Evolutionary conservation across 2,113 vertebrate species (phyloP).

Genomic region (Phalacrocorax brasilianus): DNA sequence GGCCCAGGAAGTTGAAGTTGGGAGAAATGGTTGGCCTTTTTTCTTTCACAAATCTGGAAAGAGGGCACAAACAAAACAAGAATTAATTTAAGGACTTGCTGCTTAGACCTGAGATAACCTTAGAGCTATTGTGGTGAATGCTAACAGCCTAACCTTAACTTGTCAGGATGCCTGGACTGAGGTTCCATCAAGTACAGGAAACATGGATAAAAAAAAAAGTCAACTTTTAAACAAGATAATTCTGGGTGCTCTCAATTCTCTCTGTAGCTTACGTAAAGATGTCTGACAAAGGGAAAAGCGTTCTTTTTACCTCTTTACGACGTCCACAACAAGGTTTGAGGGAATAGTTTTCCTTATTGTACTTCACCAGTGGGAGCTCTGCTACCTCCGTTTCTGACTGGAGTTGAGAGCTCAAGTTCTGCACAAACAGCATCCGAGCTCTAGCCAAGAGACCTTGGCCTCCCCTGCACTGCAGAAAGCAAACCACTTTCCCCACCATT

Average conservation of each 20-base stretch:
- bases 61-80: background rate
- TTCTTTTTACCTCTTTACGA: background rate
- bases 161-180: background rate
- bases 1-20: constrained; percentile 85
- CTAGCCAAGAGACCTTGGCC: background rate
- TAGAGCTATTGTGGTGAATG: background rate
- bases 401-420: background rate
- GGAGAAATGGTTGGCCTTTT: constrained; percentile 85
- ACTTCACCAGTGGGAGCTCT: background rate
- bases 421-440: background rate
- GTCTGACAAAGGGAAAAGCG: background rate
- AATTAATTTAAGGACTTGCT: background rate
- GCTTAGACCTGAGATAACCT: background rate
- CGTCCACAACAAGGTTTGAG: background rate
- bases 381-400: background rate
- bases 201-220: background rate
- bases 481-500: background rate
- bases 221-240: background rate
- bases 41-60: constrained; percentile 81
- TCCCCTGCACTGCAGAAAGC: rapidly evolving
- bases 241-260: background rate
- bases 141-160: background rate
- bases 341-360: background rate
- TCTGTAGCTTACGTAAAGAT: background rate
- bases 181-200: background rate